phyloP scores from a whole-genome alignment of 2,888 invertebrate species.

The Leptura quadrifasciata region DNA sequence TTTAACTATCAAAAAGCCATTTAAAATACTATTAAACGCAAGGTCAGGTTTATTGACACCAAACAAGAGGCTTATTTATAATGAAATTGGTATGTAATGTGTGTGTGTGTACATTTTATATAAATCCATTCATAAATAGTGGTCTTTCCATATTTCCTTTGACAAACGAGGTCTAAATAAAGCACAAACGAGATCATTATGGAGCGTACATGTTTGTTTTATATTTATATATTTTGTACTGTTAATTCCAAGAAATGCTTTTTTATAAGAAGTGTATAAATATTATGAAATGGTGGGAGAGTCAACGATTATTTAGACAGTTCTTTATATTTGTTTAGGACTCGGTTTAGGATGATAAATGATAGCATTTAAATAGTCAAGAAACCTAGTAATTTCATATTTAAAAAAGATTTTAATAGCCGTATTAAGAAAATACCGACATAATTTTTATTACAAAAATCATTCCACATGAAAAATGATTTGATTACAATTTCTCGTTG shows the following conservation, averaged over 20 bases:
- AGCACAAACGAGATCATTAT: constrained; percentile 22
- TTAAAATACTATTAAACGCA: constrained; percentile 33
- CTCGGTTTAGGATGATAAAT: too few relatives aligned
- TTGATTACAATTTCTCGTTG: too few relatives aligned
- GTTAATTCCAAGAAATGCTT: constrained; percentile 14
- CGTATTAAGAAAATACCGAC: too few relatives aligned
- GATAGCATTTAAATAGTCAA: too few relatives aligned
- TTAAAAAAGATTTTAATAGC: too few relatives aligned
- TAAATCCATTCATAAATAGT: constrained; percentile 33
- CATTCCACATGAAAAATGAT: too few relatives aligned
- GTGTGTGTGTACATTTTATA: constrained; percentile 14
- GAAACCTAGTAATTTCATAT: too few relatives aligned
- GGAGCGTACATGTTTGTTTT: background rate
- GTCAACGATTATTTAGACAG: background rate
- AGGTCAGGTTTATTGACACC: constrained; percentile 49
- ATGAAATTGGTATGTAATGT: constrained; percentile 11
- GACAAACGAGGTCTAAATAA: constrained; percentile 18
- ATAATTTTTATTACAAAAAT: too few relatives aligned
- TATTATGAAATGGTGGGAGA: background rate
- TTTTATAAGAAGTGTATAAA: background rate
- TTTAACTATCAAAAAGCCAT: constrained; percentile 15
- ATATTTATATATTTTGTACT: background rate
- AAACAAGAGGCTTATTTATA: constrained; percentile 23
- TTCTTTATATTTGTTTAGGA: too few relatives aligned
- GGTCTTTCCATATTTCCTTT: constrained; percentile 17